A percentile compares a stretch with the other conserved stretches of the same genome.
These are phyloP conservation scores for Epizoanthus illoricatus DNA, from an alignment of 92 coral and sea anemone genomes.

Conservation along the genomic window DNA sequence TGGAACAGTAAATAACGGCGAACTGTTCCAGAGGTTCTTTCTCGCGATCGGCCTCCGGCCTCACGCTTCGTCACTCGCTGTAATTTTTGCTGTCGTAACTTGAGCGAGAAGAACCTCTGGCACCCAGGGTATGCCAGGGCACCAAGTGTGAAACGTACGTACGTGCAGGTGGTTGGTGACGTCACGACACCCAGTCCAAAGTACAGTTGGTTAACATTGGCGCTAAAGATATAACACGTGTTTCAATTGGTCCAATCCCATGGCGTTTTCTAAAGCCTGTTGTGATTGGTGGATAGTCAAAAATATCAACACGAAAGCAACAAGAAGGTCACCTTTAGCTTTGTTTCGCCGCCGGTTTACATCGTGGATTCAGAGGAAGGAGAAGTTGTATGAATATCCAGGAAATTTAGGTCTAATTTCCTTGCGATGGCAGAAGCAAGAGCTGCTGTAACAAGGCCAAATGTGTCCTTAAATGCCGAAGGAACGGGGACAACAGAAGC, in stretches of 20 bases:
- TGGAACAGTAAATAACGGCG: no score
- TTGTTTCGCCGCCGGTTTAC: neutral
- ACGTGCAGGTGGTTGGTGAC: no score
- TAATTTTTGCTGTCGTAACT: no score
- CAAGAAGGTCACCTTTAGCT: neutral
- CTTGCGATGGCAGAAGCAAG: slow-evolving; percentile 95
- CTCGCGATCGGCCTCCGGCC: no score
- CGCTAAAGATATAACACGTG: neutral
- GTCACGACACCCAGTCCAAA: slow-evolving; percentile 8
- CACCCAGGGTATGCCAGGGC: no score
- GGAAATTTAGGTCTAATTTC: neutral
- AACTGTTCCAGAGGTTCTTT: no score
- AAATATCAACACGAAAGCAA: neutral
- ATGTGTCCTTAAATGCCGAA: slow-evolving; percentile 83
- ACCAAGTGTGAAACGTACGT: no score
- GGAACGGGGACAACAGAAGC: slow-evolving; percentile 97
- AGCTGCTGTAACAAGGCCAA: slow-evolving; percentile 92
- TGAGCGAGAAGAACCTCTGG: no score
- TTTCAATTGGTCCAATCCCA: neutral
- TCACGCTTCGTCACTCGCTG: no score
- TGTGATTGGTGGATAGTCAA: slow-evolving; percentile 8
- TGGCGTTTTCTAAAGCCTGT: neutral
- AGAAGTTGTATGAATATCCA: neutral
- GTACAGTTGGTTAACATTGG: neutral
- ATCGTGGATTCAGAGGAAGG: neutral